A percentile compares a stretch with the other conserved stretches of the same genome.
Conservation (phyloP, 2,797 vertebrate genomes). For the Squalus acanthias region DNA sequence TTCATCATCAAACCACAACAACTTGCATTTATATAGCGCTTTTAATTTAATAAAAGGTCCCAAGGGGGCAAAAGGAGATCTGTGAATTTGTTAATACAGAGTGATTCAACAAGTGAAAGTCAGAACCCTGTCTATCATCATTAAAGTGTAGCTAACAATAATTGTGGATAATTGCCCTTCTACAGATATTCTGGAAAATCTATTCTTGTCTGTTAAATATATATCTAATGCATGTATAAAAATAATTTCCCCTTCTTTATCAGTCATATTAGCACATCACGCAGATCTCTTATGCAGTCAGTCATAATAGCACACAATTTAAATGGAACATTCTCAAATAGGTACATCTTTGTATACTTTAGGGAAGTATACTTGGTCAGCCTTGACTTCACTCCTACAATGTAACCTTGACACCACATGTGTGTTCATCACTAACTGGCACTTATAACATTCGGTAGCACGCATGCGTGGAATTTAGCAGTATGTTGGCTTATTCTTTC, state of each 20-base stretch:
- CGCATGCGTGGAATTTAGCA: not conserved
- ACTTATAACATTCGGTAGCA: not conserved
- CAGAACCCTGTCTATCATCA: not conserved
- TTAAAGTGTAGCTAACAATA: not conserved
- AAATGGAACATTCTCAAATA: not conserved
- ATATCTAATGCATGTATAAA: not conserved
- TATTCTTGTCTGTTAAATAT: not conserved
- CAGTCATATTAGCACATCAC: not conserved
- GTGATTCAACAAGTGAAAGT: not conserved
- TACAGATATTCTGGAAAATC: conserved; percentile 13
- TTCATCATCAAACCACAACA: not conserved
- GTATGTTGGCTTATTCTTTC: not conserved
- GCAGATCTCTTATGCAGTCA: too few relatives aligned
- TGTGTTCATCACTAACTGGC: not conserved
- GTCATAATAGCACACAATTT: not conserved
- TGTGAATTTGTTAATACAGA: too few relatives aligned
- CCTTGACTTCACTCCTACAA: not conserved
- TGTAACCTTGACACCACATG: not conserved
- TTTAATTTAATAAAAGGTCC: not conserved
- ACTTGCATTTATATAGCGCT: not conserved
- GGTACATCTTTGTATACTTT: not conserved
- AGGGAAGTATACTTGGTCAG: not conserved
- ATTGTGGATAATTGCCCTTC: not conserved
- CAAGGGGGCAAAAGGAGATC: not conserved
- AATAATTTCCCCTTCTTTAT: not conserved